phyloP scores from a whole-genome alignment of 2,888 invertebrate genomes.

The Chalcis sispes region DNA sequence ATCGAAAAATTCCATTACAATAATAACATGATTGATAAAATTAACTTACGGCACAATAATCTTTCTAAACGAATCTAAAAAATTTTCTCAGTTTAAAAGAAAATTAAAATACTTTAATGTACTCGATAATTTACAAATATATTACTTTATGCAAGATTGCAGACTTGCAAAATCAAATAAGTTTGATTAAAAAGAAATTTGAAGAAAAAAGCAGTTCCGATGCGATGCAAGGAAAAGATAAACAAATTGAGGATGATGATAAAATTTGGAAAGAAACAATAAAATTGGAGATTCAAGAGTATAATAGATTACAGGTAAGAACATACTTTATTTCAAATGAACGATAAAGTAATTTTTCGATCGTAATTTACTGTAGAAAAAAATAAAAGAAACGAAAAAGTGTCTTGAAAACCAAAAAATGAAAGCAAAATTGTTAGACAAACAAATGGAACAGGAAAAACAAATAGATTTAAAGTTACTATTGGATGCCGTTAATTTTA shows the following conservation, averaged over 20 bases:
- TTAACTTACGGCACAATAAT: too few relatives aligned
- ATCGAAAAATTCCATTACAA: too few relatives aligned
- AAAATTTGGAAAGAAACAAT: slow-evolving; percentile 20
- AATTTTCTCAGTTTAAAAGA: not conserved
- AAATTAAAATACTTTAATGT: not conserved
- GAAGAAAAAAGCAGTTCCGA: not conserved
- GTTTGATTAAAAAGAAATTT: not conserved
- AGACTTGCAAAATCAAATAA: slow-evolving; percentile 17
- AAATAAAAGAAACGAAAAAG: not conserved
- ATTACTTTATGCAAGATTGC: slow-evolving; percentile 16
- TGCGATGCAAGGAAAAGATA: not conserved
- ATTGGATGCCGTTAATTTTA: not conserved
- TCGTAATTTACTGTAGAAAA: not conserved
- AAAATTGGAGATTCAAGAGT: not conserved
- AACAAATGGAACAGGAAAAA: too few relatives aligned
- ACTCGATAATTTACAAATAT: too few relatives aligned
- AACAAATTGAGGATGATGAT: not conserved
- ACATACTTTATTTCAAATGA: not conserved
- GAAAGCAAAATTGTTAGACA: too few relatives aligned
- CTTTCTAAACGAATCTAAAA: too few relatives aligned
- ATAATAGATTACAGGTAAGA: slow-evolving; percentile 15
- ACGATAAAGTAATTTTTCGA: not conserved
- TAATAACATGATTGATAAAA: too few relatives aligned
- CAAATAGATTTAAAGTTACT: too few relatives aligned
- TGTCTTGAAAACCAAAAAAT: too few relatives aligned